These are phyloP conservation scores for Hirtodrosophila histrioides DNA, from an alignment of 2,888 invertebrate species.

Conservation along the genomic window DNA sequence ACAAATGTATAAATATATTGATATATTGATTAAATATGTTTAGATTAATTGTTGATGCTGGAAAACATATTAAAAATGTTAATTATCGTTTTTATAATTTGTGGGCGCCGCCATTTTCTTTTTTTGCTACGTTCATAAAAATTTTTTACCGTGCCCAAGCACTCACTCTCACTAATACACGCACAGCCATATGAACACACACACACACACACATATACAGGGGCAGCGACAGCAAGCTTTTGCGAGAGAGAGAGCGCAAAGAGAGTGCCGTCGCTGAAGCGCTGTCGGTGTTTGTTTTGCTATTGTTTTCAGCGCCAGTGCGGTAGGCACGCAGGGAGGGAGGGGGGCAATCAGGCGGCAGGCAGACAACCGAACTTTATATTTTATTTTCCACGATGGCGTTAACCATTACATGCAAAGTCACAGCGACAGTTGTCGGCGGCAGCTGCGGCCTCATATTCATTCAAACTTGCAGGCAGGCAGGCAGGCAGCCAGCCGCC, in stretches of 20 bases:
- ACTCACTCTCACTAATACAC: constrained; percentile 34
- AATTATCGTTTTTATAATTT: constrained; percentile 22
- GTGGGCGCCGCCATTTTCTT: constrained; percentile 68
- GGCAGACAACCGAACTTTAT: constrained; percentile 30
- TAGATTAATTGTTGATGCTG: background rate
- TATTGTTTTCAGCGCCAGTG: constrained; percentile 64
- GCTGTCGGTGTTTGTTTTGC: constrained; percentile 60
- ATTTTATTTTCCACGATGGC: constrained; percentile 56
- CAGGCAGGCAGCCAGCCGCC: constrained; percentile 1
- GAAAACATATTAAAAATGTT: constrained; percentile 1
- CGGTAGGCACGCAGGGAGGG: constrained; percentile 14
- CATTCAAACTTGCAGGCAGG: constrained; percentile 45
- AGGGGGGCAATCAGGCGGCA: no score
- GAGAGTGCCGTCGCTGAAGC: constrained; percentile 32
- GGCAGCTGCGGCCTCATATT: constrained; percentile 34
- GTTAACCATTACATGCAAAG: constrained; percentile 78
- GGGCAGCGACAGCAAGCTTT: constrained; percentile 37
- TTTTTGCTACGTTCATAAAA: constrained; percentile 62
- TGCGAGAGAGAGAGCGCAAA: constrained; percentile 29
- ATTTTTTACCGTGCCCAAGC: constrained; percentile 73
- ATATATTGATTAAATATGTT: constrained; percentile 2
- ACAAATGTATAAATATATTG: background rate
- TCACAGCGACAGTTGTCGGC: constrained; percentile 52
- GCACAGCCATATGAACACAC: constrained; percentile 1
- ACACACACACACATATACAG: constrained; percentile 10